Percentiles rank a stretch among this genome's conserved stretches.
These are phyloP conservation scores for Lates calcarifer DNA, from an alignment of 2,113 vertebrate species.

Conservation along the genomic window DNA sequence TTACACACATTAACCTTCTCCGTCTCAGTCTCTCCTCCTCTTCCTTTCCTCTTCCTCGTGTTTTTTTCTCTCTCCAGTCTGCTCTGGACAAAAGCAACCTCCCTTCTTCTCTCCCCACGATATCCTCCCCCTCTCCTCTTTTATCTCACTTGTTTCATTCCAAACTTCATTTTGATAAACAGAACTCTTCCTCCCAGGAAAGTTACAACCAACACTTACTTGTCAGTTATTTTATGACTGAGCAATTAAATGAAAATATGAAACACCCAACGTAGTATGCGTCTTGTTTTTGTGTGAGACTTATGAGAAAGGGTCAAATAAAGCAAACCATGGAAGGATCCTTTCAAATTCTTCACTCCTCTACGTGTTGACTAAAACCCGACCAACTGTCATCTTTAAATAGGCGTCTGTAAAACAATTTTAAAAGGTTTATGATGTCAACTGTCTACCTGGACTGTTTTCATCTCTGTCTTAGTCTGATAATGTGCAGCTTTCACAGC, in stretches of 20 bases:
- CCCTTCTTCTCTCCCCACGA: constrained; percentile 21
- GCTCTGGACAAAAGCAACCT: constrained; percentile 48
- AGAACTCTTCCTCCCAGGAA: constrained; percentile 45
- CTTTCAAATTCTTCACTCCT: constrained; percentile 8
- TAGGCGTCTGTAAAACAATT: constrained; percentile 18
- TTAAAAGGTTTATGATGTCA: constrained; percentile 32
- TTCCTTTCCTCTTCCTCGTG: constrained; percentile 15
- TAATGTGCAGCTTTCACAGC: constrained; percentile 44
- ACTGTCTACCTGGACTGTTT: constrained; percentile 29
- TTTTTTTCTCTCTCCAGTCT: constrained; percentile 6
- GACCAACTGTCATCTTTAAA: constrained; percentile 30
- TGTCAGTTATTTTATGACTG: constrained; percentile 17
- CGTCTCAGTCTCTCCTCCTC: neutral
- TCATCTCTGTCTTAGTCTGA: constrained; percentile 29
- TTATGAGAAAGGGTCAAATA: constrained; percentile 7
- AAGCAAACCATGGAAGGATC: neutral
- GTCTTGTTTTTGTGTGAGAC: constrained; percentile 9
- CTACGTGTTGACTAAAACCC: constrained; percentile 3
- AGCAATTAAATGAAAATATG: constrained; percentile 16
- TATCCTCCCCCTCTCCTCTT: constrained; percentile 41
- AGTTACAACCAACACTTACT: constrained; percentile 15
- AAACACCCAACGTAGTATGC: neutral
- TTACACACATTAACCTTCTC: constrained; percentile 45
- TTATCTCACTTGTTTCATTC: constrained; percentile 65
- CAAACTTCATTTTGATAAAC: constrained; percentile 59